Evolutionary conservation across 2,888 invertebrate species (phyloP).

Genomic region (Pyrrhosoma nymphula): DNA sequence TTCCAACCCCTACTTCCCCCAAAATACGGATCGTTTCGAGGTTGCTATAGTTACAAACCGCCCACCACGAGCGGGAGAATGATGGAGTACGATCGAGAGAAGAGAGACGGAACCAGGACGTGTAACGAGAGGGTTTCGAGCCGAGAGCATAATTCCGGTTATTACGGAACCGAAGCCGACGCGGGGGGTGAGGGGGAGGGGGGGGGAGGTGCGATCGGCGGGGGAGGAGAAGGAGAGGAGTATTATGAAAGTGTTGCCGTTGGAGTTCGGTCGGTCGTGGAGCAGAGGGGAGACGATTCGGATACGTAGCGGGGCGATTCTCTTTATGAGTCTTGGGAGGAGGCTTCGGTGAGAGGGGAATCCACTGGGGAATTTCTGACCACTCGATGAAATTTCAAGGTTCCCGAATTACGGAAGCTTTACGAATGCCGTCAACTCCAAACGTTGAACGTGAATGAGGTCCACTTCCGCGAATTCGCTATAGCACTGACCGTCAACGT

Average conservation of each 20-base stretch:
- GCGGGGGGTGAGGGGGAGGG: background rate
- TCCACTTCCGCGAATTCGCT: too few relatives aligned
- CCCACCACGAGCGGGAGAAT: background rate
- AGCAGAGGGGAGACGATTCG: too few relatives aligned
- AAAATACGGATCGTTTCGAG: background rate
- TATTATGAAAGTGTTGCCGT: background rate
- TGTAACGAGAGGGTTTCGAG: background rate
- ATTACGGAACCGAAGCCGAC: slow-evolving; percentile 1
- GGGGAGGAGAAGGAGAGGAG: background rate
- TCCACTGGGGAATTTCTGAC: too few relatives aligned
- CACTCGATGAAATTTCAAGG: too few relatives aligned
- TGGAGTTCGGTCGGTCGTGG: background rate
- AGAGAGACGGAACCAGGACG: background rate
- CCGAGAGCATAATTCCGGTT: slow-evolving; percentile 8
- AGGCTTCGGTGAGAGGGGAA: too few relatives aligned
- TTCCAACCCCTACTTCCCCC: background rate
- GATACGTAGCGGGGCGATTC: too few relatives aligned
- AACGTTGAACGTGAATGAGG: too few relatives aligned
- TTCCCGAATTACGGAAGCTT: too few relatives aligned
- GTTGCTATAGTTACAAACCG: background rate
- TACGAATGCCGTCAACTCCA: too few relatives aligned
- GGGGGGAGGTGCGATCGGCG: background rate
- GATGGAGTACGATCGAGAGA: background rate
- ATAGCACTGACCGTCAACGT: too few relatives aligned
- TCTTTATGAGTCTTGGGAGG: too few relatives aligned